Evolutionary conservation across 1,140 invertebrate species (phyloP).

Genomic region (Euglossa dilemma): DNA sequence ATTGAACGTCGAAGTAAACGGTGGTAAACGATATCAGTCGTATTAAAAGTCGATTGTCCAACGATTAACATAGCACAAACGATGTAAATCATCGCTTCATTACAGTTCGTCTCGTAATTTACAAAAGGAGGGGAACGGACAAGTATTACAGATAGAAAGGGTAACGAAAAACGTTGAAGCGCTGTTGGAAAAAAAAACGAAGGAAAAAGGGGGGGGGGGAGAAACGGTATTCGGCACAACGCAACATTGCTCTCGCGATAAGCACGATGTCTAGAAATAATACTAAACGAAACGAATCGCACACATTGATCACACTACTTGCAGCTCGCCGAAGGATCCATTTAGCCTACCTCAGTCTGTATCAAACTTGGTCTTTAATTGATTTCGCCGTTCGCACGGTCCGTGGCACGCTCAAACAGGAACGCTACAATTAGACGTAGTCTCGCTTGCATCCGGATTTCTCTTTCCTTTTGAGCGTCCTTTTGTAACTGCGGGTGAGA

Average conservation of each 20-base stretch:
- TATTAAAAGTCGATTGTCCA: slow-evolving; percentile 13
- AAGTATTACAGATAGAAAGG: background rate
- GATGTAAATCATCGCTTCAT: slow-evolving; percentile 13
- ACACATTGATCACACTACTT: slow-evolving; percentile 41
- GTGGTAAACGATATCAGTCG: slow-evolving; percentile 33
- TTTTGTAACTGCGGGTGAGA: slow-evolving; percentile 79
- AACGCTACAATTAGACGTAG: slow-evolving; percentile 74
- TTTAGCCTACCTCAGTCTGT: slow-evolving; percentile 69
- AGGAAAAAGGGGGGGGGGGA: background rate
- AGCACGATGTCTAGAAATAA: slow-evolving; percentile 34
- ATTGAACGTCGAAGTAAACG: background rate
- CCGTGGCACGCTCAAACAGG: slow-evolving; percentile 75
- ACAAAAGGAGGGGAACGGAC: background rate
- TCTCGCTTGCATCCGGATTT: slow-evolving; percentile 73
- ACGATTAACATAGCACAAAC: slow-evolving; percentile 16
- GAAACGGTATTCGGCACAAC: background rate
- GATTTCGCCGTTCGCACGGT: slow-evolving; percentile 61
- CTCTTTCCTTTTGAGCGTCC: slow-evolving; percentile 75
- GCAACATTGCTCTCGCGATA: background rate
- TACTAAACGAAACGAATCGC: slow-evolving; percentile 34
- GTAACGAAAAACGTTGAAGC: background rate
- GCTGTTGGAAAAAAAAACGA: background rate
- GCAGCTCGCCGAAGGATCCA: slow-evolving; percentile 45
- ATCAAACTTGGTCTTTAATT: slow-evolving; percentile 62
- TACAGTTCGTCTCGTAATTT: background rate